Base-by-base conservation (phyloP, 64 coral and sea anemone species). In the Anthopleura sola region DNA sequence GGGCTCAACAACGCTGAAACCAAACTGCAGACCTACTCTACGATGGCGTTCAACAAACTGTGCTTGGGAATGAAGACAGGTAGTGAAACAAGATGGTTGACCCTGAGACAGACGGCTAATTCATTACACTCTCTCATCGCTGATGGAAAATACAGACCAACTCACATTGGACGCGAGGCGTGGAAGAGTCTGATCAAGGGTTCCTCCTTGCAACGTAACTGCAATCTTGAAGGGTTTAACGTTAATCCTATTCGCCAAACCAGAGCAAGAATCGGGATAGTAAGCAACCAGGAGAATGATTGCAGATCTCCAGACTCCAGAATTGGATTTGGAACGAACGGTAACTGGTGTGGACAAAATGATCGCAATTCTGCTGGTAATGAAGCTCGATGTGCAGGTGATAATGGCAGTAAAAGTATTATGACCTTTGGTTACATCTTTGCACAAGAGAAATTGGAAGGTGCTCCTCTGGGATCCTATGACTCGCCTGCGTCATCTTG, bases 51-150 rank as follows among this genome's bases (percentile, higher is more conserved):
- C 60, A 84, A 60, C 19, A 90, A 84, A 32, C 60, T 90, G 12
- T 90, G 88, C 57, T 51, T 90, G 15, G 88, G 88, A 19, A 90
- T 90, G 88, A 55, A 64, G 50, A 78, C 19, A 28, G 39, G 36
- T 19, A 90, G 16, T 9, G n/a, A 68, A 57, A 44, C 51, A 29
- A 90, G 49, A 68, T 90, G 82, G 88, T 28, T 85, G 20, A 37
- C 48, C 6, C 10, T 91, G 1, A 44, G 21, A 28, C 17, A 86
- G 19, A 64, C 23, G 14, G 84, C 84, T 0, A 36, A 39, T 2
- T 86, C 84, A 18, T 16, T 86, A 34, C 34, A 75, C 48, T 68
- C 57, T 2, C 33, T 86, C 5, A 68, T 86, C 17, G 57, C 84
- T 48, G 84, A 86, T 46, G 60, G 60, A 1, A 14, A 71, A 31